Evolutionary conservation across 2,113 vertebrate species (phyloP).

Genomic region (Zosterops hypoxanthus): DNA sequence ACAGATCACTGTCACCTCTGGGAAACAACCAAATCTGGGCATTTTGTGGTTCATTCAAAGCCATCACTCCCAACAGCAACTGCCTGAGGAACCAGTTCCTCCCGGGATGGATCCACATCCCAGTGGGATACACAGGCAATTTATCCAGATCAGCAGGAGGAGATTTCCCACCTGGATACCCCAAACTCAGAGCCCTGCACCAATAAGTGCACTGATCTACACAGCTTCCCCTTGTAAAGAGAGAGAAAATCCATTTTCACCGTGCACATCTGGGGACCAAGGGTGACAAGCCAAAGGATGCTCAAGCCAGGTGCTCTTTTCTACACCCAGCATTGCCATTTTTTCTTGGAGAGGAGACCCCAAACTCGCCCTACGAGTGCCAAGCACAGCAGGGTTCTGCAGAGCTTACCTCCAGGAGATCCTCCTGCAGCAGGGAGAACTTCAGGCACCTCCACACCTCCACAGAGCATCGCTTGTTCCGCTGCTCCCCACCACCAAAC

Average conservation of each 20-base stretch:
- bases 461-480: neutral
- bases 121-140: neutral
- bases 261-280: fast-evolving
- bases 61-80: fast-evolving
- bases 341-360: neutral
- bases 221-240: neutral
- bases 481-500: fast-evolving
- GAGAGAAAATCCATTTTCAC: too few species aligned
- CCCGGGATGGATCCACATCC: neutral
- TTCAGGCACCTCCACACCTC: neutral
- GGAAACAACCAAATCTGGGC: neutral
- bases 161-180: neutral
- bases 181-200: neutral
- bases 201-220: fast-evolving
- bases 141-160: fast-evolving
- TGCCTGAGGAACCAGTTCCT: neutral
- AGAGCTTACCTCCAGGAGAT: neutral
- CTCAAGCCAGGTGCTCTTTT: fast-evolving
- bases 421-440: neutral
- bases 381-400: neutral
- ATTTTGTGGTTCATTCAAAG: neutral
- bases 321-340: neutral
- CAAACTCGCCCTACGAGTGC: fast-evolving
- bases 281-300: neutral
- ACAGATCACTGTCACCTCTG: neutral